phyloP scores from a whole-genome alignment of 2,797 vertebrate genomes.

The Phrynocephalus forsythii region DNA sequence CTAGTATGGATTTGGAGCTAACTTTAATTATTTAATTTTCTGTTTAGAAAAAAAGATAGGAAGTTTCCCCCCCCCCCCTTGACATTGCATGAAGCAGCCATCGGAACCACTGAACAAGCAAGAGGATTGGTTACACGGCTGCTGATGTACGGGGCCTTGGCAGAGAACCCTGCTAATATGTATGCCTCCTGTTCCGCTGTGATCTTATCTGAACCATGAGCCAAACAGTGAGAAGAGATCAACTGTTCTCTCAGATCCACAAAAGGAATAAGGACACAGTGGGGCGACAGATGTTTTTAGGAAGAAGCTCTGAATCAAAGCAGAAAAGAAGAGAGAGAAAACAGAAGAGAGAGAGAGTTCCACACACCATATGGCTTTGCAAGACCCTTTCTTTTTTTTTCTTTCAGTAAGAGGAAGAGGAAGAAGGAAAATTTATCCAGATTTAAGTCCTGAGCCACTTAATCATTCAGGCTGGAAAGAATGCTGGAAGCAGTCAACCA shows the following conservation, averaged over 20 bases:
- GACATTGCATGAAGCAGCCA: conserved; percentile 1
- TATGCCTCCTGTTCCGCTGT: background rate
- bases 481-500: background rate
- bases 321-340: too few species aligned
- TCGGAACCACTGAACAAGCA: conserved; percentile 43
- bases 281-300: background rate
- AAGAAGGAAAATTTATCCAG: background rate
- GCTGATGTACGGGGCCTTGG: conserved; percentile 27
- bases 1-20: too few species aligned
- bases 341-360: background rate
- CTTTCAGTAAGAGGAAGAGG: background rate
- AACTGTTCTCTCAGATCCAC: background rate
- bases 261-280: background rate
- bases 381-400: background rate
- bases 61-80: background rate
- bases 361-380: background rate
- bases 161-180: conserved; percentile 25
- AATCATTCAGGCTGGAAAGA: conserved; percentile 2
- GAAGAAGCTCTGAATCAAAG: background rate
- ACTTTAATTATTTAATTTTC: background rate
- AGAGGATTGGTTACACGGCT: conserved; percentile 20
- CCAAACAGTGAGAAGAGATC: conserved; percentile 16
- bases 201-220: conserved; percentile 21
- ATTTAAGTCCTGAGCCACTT: background rate
- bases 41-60: conserved; percentile 33